These are phyloP conservation scores for Eledona agricola DNA, from an alignment of 2,888 invertebrate species.

Conservation along the genomic window DNA sequence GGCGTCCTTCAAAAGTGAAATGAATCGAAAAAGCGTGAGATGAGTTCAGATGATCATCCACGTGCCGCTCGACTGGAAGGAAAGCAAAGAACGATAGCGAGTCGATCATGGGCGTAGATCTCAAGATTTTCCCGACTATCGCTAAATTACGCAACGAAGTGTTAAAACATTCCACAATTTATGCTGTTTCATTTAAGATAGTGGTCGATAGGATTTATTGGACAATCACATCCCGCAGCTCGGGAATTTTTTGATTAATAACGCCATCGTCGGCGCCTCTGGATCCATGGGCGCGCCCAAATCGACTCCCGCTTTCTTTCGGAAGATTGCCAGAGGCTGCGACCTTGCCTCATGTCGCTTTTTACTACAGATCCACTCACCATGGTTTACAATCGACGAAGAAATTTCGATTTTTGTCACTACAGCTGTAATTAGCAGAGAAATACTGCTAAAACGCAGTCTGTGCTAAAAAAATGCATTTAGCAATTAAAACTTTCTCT, in stretches of 20 bases:
- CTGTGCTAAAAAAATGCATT: background rate
- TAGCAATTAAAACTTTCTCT: constrained; percentile 14
- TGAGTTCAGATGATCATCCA: constrained; percentile 13
- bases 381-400: constrained; percentile 4
- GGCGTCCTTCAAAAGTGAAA: constrained; percentile 42
- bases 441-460: background rate
- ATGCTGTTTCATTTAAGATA: no score
- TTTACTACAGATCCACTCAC: constrained; percentile 14
- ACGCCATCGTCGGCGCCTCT: constrained; percentile 12
- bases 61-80: constrained; percentile 9
- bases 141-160: background rate
- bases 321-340: constrained; percentile 6
- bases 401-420: background rate
- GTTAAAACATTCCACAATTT: no score
- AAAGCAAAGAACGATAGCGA: constrained; percentile 7
- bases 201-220: no score
- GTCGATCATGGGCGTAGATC: constrained; percentile 2
- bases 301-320: no score
- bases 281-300: constrained; percentile 12
- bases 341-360: constrained; percentile 11
- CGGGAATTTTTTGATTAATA: no score
- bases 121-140: no score
- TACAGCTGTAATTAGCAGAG: constrained; percentile 2
- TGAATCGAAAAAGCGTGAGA: constrained; percentile 30
- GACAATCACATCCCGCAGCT: constrained; percentile 2